These are phyloP conservation scores for Streptopelia turtur DNA, from an alignment of 2,797 vertebrate genomes.

Conservation along the genomic window DNA sequence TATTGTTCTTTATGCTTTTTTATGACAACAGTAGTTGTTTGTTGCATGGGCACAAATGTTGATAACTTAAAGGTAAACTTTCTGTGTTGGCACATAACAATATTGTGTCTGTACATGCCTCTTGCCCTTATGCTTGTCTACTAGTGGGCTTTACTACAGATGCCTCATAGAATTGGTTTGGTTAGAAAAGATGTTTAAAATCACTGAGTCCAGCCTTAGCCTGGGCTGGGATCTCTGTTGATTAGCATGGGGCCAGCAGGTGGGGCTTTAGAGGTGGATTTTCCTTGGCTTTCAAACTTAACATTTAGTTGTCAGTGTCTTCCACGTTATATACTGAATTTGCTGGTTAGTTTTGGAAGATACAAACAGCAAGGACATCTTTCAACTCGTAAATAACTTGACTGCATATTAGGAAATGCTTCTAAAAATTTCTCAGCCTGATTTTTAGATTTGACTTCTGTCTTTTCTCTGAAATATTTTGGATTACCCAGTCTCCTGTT, in stretches of 20 bases:
- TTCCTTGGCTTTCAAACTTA: background rate
- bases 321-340: background rate
- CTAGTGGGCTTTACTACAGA: background rate
- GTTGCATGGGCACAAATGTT: background rate
- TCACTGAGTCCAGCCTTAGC: no score
- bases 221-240: background rate
- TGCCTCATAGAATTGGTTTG: background rate
- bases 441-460: background rate
- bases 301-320: background rate
- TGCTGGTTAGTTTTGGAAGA: background rate
- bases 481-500: background rate
- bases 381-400: background rate
- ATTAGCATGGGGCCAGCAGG: fast-evolving
- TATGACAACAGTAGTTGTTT: background rate
- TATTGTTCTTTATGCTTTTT: background rate
- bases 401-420: background rate
- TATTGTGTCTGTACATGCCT: background rate
- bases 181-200: no score
- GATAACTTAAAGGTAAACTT: background rate
- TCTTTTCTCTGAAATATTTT: background rate
- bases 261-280: background rate
- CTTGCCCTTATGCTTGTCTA: background rate
- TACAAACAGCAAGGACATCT: background rate
- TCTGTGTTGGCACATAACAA: background rate
- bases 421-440: background rate